Evolutionary conservation across 1,140 invertebrate genomes (phyloP), one percentile per base, ranked within the genome.

Genomic region (Brachionus sp.): DNA sequence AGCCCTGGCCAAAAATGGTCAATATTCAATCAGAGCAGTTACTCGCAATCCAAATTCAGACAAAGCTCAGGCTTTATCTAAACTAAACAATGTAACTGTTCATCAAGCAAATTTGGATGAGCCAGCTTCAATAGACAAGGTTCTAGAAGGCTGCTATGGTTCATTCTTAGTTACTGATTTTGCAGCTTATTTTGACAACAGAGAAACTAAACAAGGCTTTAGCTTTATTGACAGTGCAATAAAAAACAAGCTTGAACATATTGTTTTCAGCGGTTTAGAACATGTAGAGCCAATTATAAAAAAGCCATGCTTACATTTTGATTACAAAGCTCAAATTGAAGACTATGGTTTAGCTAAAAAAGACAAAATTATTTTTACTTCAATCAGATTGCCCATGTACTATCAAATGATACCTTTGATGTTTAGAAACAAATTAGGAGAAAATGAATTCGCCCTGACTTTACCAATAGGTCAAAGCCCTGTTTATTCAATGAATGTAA

Each of bases 251-350:
- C 70, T 46, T 0, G 5, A 16, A 10, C 37, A 75, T n/a, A 46
- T 75, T 23, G 42, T 70, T 5, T 70, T 70, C 66, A 70, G 66
- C 39, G 66, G 66, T 70, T n/a, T 70, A 16, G 66, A 70, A 16
- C 66, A 39, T 70, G 66, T 70, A 10, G 29, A 70, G 37, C 12
- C 29, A 10, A 70, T 70, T 39, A 70, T 70, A 13, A 70, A 70
- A 2, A 70, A 70, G 7, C 66, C 66, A 70, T 70, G 66, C 37
- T 70, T 70, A 39, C 66, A 70, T 39, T 70, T 70, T 70, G 66
- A 70, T n/a, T 70, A 70, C 35, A 75, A 75, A 75, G 70, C 23
- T 19, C 9, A 19, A 29, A 75, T 75, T 44, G 37, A 46, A 46
- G 42, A 75, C 33, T 46, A 75, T 16, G 70, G 42, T 75, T 10